phyloP scores from a whole-genome alignment of 2,113 vertebrate genomes.

The Dermatemys mawii region DNA sequence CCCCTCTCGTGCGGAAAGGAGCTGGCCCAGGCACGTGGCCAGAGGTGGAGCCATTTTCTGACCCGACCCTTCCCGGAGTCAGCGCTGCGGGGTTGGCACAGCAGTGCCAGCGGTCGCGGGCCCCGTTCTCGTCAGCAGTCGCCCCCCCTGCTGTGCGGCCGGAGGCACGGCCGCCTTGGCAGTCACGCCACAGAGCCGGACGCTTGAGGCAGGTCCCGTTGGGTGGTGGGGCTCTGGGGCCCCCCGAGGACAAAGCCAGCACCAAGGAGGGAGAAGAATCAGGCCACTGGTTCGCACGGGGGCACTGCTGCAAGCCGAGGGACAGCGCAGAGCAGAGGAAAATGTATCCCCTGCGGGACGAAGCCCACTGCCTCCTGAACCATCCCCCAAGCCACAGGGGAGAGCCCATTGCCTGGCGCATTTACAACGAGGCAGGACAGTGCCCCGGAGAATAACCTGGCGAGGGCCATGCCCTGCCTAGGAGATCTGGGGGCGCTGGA shows the following conservation, averaged over 20 bases:
- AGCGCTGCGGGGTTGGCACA: background rate
- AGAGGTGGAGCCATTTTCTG: background rate
- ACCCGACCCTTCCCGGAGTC: background rate
- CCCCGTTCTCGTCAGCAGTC: no score
- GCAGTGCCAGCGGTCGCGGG: background rate
- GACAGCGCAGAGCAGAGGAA: background rate
- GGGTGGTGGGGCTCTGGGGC: no score
- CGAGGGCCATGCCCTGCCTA: background rate
- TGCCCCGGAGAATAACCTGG: background rate
- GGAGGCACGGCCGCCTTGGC: no score
- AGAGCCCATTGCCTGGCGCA: background rate
- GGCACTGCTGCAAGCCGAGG: no score
- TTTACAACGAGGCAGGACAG: background rate
- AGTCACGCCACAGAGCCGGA: background rate
- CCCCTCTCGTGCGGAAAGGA: background rate
- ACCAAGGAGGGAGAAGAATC: background rate
- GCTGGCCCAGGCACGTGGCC: background rate
- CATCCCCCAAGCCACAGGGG: fast-evolving
- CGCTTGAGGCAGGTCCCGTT: no score
- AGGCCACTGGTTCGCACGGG: no score
- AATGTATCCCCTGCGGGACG: no score
- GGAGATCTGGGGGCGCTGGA: background rate
- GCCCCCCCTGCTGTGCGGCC: no score
- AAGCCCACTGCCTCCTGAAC: background rate
- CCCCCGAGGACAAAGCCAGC: no score